Evolutionary conservation across 2,888 invertebrate species (phyloP), one percentile per base, ranked within the genome.

Genomic region (Alviniconcha strummeri): DNA sequence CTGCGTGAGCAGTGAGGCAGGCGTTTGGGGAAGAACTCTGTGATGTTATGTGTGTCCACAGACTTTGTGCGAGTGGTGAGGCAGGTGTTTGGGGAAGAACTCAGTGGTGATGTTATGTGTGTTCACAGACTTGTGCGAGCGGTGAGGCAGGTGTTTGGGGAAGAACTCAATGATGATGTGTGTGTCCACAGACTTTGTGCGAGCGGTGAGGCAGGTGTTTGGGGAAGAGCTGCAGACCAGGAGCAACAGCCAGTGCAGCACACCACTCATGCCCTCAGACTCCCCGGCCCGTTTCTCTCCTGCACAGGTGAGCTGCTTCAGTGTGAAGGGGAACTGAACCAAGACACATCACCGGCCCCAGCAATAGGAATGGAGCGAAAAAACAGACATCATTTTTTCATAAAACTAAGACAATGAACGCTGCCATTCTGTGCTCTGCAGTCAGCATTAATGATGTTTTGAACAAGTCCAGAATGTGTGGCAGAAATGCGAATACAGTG

Each of bases 171-270:
- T n/a, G n/a, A n/a, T 77, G 76, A 9, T 8, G 3, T 77, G 0
- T 77, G 13, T 60, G 8, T n/a, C 8, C 3, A 86, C 86, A 91
- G 92, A 92, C 79, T 92, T 92, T 89, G 91, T 92, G 6, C 85
- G 88, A 13, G 90, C 88, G 52, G 91, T 90, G 8, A 87, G 88
- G 64, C 87, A 89, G 11, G 86, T 92, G 79, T 92, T 92, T 85
- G 87, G 88, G 15, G 74, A 85, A 55, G 90, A 92, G 80, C 85
- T 92, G 64, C 87, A 89, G 81, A 86, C 87, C 60, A 85, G 88
- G 54, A 88, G 88, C 67, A 72, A 78, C 52, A 83, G 83, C 15
- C 36, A 77, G 74, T 55, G 54, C 11, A 67, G 64, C 19, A 82
- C 82, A 5, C 80, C 80, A 55, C 69, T 69, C 4, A 54, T 80